phyloP scores from a whole-genome alignment of 2,888 invertebrate genomes.

The Rapana venosa region DNA sequence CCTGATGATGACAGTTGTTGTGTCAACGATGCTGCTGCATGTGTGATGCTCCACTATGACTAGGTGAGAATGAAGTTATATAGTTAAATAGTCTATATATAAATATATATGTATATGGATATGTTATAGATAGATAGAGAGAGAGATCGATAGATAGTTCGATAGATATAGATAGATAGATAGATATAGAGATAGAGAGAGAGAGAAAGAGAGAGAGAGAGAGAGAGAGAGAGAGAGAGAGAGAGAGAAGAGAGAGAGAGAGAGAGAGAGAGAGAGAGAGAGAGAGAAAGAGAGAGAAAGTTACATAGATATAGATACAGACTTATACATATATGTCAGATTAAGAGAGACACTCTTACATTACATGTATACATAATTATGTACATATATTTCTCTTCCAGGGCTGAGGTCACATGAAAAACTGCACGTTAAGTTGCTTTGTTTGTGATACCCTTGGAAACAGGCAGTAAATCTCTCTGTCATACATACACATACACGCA shows the following conservation, averaged over 20 bases:
- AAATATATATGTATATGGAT: not conserved
- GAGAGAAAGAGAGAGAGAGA: not conserved
- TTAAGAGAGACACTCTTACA: not conserved
- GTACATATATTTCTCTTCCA: too few relatives aligned
- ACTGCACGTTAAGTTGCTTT: too few relatives aligned
- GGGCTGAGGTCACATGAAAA: not conserved
- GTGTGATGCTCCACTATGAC: too few relatives aligned
- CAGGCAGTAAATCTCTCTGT: too few relatives aligned
- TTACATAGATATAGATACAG: not conserved
- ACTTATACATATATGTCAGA: not conserved
- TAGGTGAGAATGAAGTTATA: too few relatives aligned
- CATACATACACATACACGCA: not conserved
- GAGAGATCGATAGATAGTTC: not conserved
- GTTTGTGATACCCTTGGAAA: too few relatives aligned
- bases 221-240: not conserved
- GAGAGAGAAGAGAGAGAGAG: constrained; percentile 1
- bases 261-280: constrained; percentile 10
- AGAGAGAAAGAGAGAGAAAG: not conserved
- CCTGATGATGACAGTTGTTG: too few relatives aligned
- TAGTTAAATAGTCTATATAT: too few relatives aligned
- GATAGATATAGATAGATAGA: not conserved
- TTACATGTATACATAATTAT: not conserved
- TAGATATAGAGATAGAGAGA: not conserved
- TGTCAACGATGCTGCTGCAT: too few relatives aligned
- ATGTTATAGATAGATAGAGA: not conserved